Conservation (phyloP, 2,113 vertebrate genomes). For the Ceratotherium simum region DNA sequence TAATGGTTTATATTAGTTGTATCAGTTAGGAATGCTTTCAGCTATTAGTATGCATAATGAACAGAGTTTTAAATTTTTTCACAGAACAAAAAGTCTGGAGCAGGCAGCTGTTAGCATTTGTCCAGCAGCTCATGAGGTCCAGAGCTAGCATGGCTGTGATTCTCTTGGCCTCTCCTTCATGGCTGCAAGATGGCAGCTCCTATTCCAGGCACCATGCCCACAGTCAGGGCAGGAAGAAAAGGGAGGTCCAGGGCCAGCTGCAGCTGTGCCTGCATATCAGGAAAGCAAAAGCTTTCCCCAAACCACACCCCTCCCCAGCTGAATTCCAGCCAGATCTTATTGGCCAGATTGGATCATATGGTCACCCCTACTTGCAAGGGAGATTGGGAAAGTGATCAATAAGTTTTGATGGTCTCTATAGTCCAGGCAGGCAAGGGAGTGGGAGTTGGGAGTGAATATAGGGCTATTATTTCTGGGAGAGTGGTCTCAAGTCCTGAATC, state of each 20-base stretch:
- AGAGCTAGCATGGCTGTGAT: neutral
- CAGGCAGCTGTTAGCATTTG: slow-evolving; percentile 65
- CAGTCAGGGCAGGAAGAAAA: slow-evolving; percentile 44
- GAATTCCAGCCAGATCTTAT: neutral
- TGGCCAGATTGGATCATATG: neutral
- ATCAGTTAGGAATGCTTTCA: neutral
- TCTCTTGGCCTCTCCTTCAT: slow-evolving; percentile 24
- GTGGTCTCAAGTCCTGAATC: neutral
- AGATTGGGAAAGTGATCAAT: neutral
- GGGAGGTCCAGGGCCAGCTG: slow-evolving; percentile 35
- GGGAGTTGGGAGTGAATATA: neutral
- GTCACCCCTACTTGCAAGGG: neutral
- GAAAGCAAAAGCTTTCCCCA: slow-evolving; percentile 50
- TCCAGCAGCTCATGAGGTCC: neutral
- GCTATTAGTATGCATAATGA: neutral
- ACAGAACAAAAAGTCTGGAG: neutral
- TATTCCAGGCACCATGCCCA: slow-evolving; percentile 46
- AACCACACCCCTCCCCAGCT: neutral
- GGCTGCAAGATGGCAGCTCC: slow-evolving; percentile 52
- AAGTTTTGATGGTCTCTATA: neutral
- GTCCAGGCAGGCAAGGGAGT: neutral
- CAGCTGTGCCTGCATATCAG: slow-evolving; percentile 67
- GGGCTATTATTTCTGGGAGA: neutral
- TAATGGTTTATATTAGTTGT: neutral
- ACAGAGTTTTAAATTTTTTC: neutral